Base-by-base conservation (phyloP, 2,888 invertebrate genomes). In the Macrosoma leucophasiata region DNA sequence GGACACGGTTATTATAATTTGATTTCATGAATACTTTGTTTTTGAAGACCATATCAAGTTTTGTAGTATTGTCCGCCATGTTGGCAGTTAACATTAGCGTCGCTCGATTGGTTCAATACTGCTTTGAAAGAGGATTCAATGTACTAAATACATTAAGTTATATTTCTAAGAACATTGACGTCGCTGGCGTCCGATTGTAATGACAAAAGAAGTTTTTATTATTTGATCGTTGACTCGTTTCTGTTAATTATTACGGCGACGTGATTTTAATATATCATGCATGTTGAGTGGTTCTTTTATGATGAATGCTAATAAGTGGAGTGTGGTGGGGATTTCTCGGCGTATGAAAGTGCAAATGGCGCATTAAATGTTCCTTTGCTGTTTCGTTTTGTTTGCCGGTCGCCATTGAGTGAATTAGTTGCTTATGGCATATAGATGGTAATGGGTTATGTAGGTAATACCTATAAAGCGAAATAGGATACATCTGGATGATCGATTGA, bases 181-280 rank as follows among this genome's bases (percentile, higher is more conserved):
- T 52, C 50, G 52, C 48, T 44, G 6, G 17, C 47, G 56, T 59
- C 65, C 68, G 73, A 66, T 74, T 72, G 65, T 73, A 68, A 74
- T 76, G 75, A 81, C 78, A 81, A 81, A 81, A 58, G 68, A 56
- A 63, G 57, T 74, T 79, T 78, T 77, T 76, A 75, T 73, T 77
- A 78, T 81, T 77, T 75, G 75, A 81, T 81, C 71, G 70, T 60
- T 68, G 62, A 70, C 65, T 76, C 75, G 73, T 77, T 78, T 69
- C 66, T 66, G 65, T 73, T 75, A 77, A 79, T 79, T 79, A 79
- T 78, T 71, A 65, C 67, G 64, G 51, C 62, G 70, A 79, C 81
- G 81, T 81, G 81, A 74, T 79, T 79, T 79, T 79, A 77, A 81
- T 81, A 77, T 73, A 79, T 78, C 76, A 78, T 74, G 77, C 74